Base-by-base conservation (phyloP, 2,797 vertebrate genomes). In the Manis crassicaudata region DNA sequence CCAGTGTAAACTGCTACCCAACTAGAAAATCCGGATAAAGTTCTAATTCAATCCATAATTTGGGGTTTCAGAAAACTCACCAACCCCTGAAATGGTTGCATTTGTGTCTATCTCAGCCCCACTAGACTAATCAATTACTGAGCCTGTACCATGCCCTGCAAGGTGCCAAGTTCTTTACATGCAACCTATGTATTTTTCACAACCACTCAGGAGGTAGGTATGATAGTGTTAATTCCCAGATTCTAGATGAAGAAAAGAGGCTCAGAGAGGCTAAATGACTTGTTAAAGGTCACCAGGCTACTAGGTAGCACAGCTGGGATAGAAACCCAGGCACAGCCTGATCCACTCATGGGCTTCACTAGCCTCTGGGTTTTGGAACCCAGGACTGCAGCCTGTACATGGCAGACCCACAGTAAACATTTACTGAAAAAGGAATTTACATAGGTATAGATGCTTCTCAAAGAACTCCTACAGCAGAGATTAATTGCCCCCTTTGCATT, bases 31-130 rank as follows among this genome's bases (percentile, higher is more conserved):
- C 52, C 68, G 60, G 63, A 94, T 62, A 62, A 81, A 70, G 67
- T 68, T 76, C 76, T 92, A 91, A 70, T 73, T 88, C 62, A 85
- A 52, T 37, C 54, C 70, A 6, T 17, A 54, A 65, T 32, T 20
- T 58, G 43, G 63, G 20, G 13, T 76, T 85, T 94, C 77, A 81
- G 37, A 77, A 23, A 18, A 94, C 90, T 97, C 87, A 94, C 90
- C 92, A 97, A 13, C 3, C 4, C 62, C 52, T 52, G 35, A 96
- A 88, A 95, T 50, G 32, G 37, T 0, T 75, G 37, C 70, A 90
- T 60, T 23, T 79, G 25, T 67, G 32, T 40, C 32, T 63, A n/a
- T 37, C 77, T 83, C 65, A 68, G 52, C 27, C 23, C 6, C 43
- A 86, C 14, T 37, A 84, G 37, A 65, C 29, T 12, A 67, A 84